phyloP scores from a whole-genome alignment of 2,797 vertebrate genomes.

The Scolopax rusticola region DNA sequence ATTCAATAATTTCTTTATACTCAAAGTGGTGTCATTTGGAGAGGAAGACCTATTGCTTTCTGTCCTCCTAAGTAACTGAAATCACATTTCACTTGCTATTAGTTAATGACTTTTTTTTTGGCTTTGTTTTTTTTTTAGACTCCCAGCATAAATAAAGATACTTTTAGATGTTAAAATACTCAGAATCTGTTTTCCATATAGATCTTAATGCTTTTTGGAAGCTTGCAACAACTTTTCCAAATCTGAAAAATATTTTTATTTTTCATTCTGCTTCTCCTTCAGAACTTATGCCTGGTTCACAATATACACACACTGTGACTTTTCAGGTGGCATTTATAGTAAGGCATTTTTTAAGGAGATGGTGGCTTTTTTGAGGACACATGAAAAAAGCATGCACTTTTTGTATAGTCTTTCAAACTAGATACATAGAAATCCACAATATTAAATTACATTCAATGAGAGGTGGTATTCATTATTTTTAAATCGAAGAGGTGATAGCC shows the following conservation, averaged over 20 bases:
- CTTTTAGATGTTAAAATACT: not conserved
- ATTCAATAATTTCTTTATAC: not conserved
- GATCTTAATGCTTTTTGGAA: not conserved
- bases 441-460: not conserved
- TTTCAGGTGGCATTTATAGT: not conserved
- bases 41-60: not conserved
- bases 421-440: not conserved
- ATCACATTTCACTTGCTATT: not conserved
- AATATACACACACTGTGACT: not conserved
- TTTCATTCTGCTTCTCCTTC: not conserved
- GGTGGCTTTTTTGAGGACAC: not conserved
- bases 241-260: not conserved
- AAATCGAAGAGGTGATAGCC: not conserved
- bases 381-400: not conserved
- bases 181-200: fast-evolving
- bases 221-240: not conserved
- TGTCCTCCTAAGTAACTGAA: not conserved
- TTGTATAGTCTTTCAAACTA: not conserved
- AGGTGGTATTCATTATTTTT: not conserved
- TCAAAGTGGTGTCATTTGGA: not conserved
- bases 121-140: not conserved
- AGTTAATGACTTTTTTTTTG: not conserved
- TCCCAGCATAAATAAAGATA: not conserved
- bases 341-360: not conserved
- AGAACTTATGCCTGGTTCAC: not conserved